Conservation (phyloP, 2,888 invertebrate genomes). For the Scrobipalpa atriplicella region DNA sequence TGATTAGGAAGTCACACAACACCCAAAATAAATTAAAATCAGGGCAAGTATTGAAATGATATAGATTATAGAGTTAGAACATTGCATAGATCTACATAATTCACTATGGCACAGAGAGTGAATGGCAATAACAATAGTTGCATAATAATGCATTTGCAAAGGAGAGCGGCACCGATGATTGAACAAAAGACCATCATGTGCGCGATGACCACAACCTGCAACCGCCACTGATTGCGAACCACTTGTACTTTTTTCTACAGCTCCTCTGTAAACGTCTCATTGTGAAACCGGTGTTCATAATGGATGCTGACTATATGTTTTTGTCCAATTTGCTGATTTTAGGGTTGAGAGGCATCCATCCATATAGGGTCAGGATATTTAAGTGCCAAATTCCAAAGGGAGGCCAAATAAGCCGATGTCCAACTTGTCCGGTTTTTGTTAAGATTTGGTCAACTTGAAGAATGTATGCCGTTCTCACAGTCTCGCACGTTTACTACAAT, state of each 20-base stretch:
- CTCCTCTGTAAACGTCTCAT: neutral
- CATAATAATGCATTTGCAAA: neutral
- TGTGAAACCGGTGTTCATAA: constrained; percentile 15
- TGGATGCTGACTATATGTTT: constrained; percentile 13
- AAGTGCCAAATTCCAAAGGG: too few relatives aligned
- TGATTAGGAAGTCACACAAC: too few relatives aligned
- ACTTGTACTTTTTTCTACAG: constrained; percentile 12
- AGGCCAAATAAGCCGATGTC: too few relatives aligned
- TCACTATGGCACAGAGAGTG: neutral
- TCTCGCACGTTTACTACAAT: too few relatives aligned
- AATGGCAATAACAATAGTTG: neutral
- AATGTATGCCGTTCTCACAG: too few relatives aligned
- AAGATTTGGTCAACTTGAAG: too few relatives aligned
- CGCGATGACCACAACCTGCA: constrained; percentile 5
- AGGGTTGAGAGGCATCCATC: neutral
- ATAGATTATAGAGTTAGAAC: too few relatives aligned
- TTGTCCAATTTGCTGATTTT: constrained; percentile 15
- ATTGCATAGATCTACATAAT: too few relatives aligned
- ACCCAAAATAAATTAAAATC: too few relatives aligned
- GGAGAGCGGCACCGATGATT: neutral
- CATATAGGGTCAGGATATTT: too few relatives aligned
- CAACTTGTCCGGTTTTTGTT: too few relatives aligned
- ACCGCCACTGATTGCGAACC: constrained; percentile 21
- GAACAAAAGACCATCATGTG: neutral
- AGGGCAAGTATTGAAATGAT: too few relatives aligned